Base-by-base conservation (phyloP, 2,113 vertebrate genomes). In the Larimichthys crocea region DNA sequence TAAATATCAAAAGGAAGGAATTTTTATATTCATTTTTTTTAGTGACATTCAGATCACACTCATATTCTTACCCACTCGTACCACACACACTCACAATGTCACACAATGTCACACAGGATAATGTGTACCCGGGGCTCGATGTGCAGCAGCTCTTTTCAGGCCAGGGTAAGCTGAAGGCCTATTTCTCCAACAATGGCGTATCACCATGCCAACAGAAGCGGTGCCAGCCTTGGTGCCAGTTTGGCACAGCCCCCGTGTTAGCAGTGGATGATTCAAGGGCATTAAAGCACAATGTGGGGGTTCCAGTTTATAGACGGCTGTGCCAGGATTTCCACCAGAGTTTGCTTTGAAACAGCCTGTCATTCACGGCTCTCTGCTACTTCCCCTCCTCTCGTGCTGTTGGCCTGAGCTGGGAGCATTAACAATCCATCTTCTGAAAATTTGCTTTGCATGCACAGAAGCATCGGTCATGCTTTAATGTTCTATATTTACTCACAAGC, bases 181-280 rank as follows among this genome's bases (percentile, higher is more conserved):
- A 53, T 75, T 77, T 61, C 74, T 86, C 82, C 75, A 79, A 92
- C 92, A 93, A 93, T 85, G 83, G 86, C 49, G 62, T 57, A 17
- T 93, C 85, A 60, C 80, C 86, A 86, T 90, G 91, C 92, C 91
- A 93, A 90, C 90, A 74, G 64, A 88, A 84, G 82, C 76, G 0
- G 80, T 67, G 84, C 82, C 88, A 86, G 82, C 76, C 82, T 15
- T 16, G 24, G 76, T 87, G 88, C 89, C 89, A 92, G 83, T 74
- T 91, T 91, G 90, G 91, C 91, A 79, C 44, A 2, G 78, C 73
- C 59, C 76, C 49, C 14, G 17, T 83, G 87, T 92, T 88, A 88
- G 89, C 91, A 61, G 75, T 74, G 80, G 87, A 85, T 89, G 82
- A 87, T 90, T 94, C 92, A 92, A 93, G 92, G 92, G 84, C 91